Evolutionary conservation across 2,797 vertebrate species (phyloP), one percentile per base, ranked within the genome.

Genomic region (Huso huso): DNA sequence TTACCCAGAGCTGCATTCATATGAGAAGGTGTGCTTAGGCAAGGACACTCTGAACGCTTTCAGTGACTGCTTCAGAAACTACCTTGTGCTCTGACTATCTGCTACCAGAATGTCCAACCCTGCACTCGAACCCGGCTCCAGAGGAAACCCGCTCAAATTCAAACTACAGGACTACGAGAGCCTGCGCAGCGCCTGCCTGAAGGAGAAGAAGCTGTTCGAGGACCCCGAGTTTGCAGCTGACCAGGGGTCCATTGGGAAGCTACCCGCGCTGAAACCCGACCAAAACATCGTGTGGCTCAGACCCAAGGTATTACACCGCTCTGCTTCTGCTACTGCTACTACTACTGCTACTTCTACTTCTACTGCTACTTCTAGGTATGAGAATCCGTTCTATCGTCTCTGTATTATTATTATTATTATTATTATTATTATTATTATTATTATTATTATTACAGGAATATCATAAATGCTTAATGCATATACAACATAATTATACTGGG

Each of bases 261-360:
- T 86, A 0, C 78, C 73, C 60, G 85, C 88, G 64, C 75, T 84
- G 2, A 84, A 89, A 71, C 84, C 87, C 10, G 80, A 81, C 12
- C 85, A 80, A 58, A 79, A 67, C 1, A 82, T 87, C 15, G 79
- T 79, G 61, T 91, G 91, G 91, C 77, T 79, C 65, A 75, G 90
- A 74, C 90, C 88, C 6, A 89, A 88, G 85, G 88, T 90, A 85
- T 55, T 12, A n/a, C 15, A 8, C 7, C 8, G 11, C 8, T 12
- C 15, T 18, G 15, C 15, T 18, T 18, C 15, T 18, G 15, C 15
- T 18, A 18, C 15, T 18, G 15, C 15, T 18, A 18, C 51, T 12
- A 5, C 51, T 53, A 53, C 51, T 9, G 2, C 51, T 9, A 12
- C 12, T 12, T 2, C 15, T 18, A 1, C 15, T 18, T 18, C 15